Conservation (phyloP, 1,140 invertebrate species). For the Platyscapa corneri region DNA sequence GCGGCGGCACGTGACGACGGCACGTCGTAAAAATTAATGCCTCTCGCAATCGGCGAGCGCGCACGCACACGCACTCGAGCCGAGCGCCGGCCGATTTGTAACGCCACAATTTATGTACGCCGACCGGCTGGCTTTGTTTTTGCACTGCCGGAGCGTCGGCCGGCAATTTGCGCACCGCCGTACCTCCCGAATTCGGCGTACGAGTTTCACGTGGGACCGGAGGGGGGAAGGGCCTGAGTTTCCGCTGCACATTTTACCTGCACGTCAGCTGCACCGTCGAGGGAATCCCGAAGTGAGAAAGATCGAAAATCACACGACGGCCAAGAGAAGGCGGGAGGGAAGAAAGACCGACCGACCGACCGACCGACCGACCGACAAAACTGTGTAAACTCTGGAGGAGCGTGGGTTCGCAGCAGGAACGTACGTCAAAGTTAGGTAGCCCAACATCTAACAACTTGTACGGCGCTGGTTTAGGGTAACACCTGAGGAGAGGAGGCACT, state of each 20-base stretch:
- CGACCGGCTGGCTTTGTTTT: neutral
- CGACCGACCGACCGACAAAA: no score
- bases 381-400: neutral
- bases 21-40: neutral
- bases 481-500: neutral
- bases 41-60: neutral
- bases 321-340: no score
- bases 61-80: neutral
- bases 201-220: neutral
- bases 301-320: neutral
- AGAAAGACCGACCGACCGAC: no score
- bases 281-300: neutral
- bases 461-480: neutral
- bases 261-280: neutral
- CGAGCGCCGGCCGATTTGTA: neutral
- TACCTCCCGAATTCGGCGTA: neutral
- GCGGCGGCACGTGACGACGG: no score
- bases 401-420: slow-evolving; percentile 1
- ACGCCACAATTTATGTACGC: neutral
- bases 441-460: neutral
- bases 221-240: neutral
- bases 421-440: slow-evolving; percentile 3
- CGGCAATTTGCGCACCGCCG: neutral
- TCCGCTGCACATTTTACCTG: slow-evolving; percentile 21
- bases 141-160: neutral